Conservation (phyloP, 1,140 invertebrate genomes). For the Drosophila grimshawi region DNA sequence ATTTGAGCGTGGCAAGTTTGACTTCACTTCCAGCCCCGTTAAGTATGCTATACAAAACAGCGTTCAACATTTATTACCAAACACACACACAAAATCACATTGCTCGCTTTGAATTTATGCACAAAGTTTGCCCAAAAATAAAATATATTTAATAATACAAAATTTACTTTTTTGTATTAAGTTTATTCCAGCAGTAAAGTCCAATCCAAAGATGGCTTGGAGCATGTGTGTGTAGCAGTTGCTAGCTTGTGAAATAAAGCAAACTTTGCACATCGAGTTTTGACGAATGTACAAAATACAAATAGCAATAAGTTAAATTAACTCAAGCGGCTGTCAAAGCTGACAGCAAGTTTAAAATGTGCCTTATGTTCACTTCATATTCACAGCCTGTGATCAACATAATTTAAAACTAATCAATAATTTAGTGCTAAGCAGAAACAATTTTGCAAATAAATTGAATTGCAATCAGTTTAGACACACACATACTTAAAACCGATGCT, state of each 20-base stretch:
- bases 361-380: background rate
- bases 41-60: constrained; percentile 54
- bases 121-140: constrained; percentile 42
- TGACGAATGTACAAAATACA: background rate
- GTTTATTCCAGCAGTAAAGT: constrained; percentile 30
- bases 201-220: background rate
- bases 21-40: constrained; percentile 10
- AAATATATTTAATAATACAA: constrained; percentile 46
- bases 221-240: constrained; percentile 1
- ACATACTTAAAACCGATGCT: constrained; percentile 1
- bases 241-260: too few species aligned
- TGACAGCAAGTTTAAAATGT: background rate
- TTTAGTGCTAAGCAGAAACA: constrained; percentile 18
- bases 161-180: constrained; percentile 34
- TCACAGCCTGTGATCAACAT: too few species aligned
- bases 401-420: constrained; percentile 28
- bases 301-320: too few species aligned
- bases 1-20: background rate
- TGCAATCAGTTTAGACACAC: constrained; percentile 27
- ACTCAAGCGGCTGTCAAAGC: too few species aligned
- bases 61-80: constrained; percentile 57
- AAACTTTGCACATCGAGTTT: background rate
- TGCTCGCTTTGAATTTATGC: constrained; percentile 58
- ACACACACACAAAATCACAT: background rate
- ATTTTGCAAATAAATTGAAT: constrained; percentile 45